Evolutionary conservation across 2,113 vertebrate species (phyloP), one percentile per base, ranked within the genome.

Genomic region (human (Homo sapiens)): DNA sequence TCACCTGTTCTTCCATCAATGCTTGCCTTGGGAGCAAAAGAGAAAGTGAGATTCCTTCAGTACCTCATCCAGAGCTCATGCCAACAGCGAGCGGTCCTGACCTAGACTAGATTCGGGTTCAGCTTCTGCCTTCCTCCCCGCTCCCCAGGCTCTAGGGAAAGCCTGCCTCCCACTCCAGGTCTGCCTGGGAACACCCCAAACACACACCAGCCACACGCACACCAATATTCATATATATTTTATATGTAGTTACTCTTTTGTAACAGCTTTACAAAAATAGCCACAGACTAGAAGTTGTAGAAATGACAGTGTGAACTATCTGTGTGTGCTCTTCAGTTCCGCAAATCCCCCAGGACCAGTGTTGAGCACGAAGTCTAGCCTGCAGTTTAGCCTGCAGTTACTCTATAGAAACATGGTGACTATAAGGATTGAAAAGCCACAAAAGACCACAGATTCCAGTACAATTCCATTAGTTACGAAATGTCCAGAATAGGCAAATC

Each of bases 21-120:
- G 11, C 18, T 57, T 70, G 95, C 81, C 97, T 98, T 80, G 57
- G 55, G 57, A 92, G 45, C 55, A 96, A 97, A 97, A 96, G 66
- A 95, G 79, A 97, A 90, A 92, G 40, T 2, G 64, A 61, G 9
- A 79, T 0, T 55, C 48, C 7, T 43, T 89, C 50, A 89, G 90
- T 8, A 25, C 32, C 50, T 59, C 3, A 5, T 72, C 79, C 76
- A 30, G 45, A 59, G 73, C 8, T 64, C 4, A 30, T 22, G 75
- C 91, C 32, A 12, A n/a, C 10, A 57, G 52, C 11, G 35, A 59
- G 66, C 4, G 2, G 22, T 23, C n/a, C 66, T 25, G 8, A 23
- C 32, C 17, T 52, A 18, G 35, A 89, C 72, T 30, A 92, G 61
- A 88, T 17, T 64, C 18, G n/a, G 64, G 40, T 80, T 66, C 79